Conservation (phyloP, 2,888 invertebrate species). For the Phasia obesa region DNA sequence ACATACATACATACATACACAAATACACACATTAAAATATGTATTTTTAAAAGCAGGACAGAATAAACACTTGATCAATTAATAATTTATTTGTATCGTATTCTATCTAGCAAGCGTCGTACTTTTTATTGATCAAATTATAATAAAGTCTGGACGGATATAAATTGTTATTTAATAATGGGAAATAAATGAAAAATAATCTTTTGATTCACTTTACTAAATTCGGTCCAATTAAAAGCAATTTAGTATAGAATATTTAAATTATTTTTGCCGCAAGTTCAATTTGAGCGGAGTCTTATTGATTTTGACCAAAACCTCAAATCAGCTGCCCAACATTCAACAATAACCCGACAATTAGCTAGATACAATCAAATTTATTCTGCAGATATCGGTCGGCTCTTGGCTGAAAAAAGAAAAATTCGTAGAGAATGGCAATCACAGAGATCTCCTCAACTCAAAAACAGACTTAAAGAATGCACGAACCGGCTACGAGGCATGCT, state of each 20-base stretch:
- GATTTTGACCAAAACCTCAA: too few relatives aligned
- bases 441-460: too few relatives aligned
- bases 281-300: conserved; percentile 30
- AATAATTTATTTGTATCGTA: conserved; percentile 7
- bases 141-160: conserved; percentile 37
- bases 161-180: conserved; percentile 48
- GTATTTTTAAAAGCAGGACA: conserved; percentile 18
- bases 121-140: conserved; percentile 58
- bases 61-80: conserved; percentile 57
- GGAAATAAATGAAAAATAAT: conserved; percentile 24
- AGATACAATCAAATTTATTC: too few relatives aligned
- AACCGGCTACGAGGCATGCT: too few relatives aligned
- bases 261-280: neutral
- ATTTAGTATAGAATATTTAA: conserved; percentile 45
- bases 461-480: too few relatives aligned
- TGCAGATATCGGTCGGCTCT: too few relatives aligned
- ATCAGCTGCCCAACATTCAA: too few relatives aligned
- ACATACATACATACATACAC: too few relatives aligned
- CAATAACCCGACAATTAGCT: too few relatives aligned
- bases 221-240: conserved; percentile 60
- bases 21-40: too few relatives aligned
- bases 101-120: conserved; percentile 14
- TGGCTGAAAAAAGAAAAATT: too few relatives aligned
- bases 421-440: too few relatives aligned
- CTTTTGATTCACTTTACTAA: conserved; percentile 51